phyloP scores from a whole-genome alignment of 2,888 invertebrate species.

The Drosophila eohydei region DNA sequence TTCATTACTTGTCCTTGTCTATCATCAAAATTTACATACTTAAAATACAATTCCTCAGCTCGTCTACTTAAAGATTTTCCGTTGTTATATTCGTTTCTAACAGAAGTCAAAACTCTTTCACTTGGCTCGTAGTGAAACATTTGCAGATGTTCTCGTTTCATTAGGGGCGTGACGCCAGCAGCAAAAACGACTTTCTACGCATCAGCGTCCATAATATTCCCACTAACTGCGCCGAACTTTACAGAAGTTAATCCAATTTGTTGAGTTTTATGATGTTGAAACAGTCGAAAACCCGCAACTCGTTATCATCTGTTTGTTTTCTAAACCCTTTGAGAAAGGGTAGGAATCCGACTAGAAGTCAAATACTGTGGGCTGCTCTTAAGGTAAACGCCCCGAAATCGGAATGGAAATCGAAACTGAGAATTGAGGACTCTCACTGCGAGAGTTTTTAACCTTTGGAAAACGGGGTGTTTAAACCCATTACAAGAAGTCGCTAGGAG shows the following conservation, averaged over 20 bases:
- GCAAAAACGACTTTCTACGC: conserved; percentile 12
- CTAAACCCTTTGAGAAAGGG: conserved; percentile 63
- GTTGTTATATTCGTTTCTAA: conserved; percentile 1
- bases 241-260: conserved; percentile 80
- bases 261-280: conserved; percentile 64
- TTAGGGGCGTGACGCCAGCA: conserved; percentile 51
- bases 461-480: conserved; percentile 80
- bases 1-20: background rate
- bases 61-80: background rate
- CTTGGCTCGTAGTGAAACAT: background rate
- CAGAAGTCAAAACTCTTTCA: conserved; percentile 26
- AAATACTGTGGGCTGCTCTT: conserved; percentile 35
- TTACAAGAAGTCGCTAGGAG: conserved; percentile 59
- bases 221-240: conserved; percentile 46
- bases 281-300: conserved; percentile 66
- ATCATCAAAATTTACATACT: background rate
- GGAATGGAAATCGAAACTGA: conserved; percentile 12
- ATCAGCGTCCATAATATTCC: conserved; percentile 32
- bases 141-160: conserved; percentile 41
- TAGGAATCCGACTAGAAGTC: conserved; percentile 38
- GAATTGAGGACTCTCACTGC: conserved; percentile 6
- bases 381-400: conserved; percentile 54
- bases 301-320: conserved; percentile 67
- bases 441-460: background rate
- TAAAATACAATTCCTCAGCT: background rate